Base-by-base conservation (phyloP, 2,797 vertebrate genomes). In the Sus cebifrons region DNA sequence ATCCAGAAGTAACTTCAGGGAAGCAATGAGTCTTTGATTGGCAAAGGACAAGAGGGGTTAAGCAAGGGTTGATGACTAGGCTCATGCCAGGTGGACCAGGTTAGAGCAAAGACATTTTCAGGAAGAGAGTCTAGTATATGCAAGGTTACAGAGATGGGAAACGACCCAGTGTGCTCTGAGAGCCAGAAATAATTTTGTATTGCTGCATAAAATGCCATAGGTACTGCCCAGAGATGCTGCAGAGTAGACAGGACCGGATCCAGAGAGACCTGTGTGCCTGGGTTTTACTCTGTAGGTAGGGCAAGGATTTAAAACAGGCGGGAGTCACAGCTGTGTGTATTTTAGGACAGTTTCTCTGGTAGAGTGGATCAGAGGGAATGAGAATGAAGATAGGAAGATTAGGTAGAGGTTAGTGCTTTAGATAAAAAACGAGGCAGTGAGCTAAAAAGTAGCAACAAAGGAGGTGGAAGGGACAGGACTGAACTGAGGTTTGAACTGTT, bases 241-340 rank as follows among this genome's bases (percentile, higher is more conserved):
- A 49, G 16, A 70, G 49, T 6, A 36, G 58, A 9, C 14, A 14
- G 60, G 85, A 12, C 60, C 58, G 44, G n/a, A 62, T 83, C 56
- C 89, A 62, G 56, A 88, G 67, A 40, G 25, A n/a, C 58, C 75
- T 83, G 15, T 79, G 65, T 54, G 13, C 27, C 78, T 77, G n/a
- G 60, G 40, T 73, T 71, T 89, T 58, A 32, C 40, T 54, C 60
- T 54, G 3, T 36, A 91, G 23, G 36, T 79, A 62, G 36, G 49
- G 58, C 36, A 65, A 71, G 18, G 36, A 58, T 79, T 93, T 92
- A 83, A 95, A 96, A 52, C 78, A 58, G 67, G 10, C 40, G 29
- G 93, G 73, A 91, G 25, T 95, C 90, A 79, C 14, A 54, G 9
- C 29, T 32, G 13, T 84, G 27, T 90, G 49, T 64, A 29, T 94